Evolutionary conservation across 2,113 vertebrate genomes (phyloP).

Genomic region (Strigops habroptila): DNA sequence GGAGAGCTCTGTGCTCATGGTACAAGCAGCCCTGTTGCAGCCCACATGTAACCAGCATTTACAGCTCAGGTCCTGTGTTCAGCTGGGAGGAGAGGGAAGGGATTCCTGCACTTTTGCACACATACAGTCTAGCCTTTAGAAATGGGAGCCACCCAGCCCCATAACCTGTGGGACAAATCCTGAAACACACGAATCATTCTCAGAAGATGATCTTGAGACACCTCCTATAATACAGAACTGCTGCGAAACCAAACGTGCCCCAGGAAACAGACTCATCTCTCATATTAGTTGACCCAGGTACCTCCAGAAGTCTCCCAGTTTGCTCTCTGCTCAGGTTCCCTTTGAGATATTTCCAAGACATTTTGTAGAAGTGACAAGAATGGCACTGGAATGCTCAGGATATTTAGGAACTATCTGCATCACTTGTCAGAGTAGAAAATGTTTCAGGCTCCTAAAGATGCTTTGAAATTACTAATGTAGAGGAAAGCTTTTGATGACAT

Average conservation of each 20-base stretch:
- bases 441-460: neutral
- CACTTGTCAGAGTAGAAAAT: neutral
- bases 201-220: neutral
- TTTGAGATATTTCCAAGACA: neutral
- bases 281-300: neutral
- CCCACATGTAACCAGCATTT: accelerated
- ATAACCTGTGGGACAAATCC: neutral
- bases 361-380: neutral
- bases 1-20: too few species aligned
- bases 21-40: neutral
- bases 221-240: neutral
- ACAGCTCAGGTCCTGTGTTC: neutral
- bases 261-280: neutral
- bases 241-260: neutral
- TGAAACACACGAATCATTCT: neutral
- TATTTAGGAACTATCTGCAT: neutral
- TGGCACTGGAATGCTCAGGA: neutral
- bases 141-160: neutral
- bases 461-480: neutral
- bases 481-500: neutral
- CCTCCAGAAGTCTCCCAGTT: neutral
- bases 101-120: neutral
- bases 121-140: neutral
- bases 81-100: neutral
- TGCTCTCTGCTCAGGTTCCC: neutral